A percentile compares a stretch with the other conserved stretches of the same genome.
These are phyloP conservation scores for Hydropsyche tenuis DNA, from an alignment of 1,140 invertebrate species.

Conservation along the genomic window DNA sequence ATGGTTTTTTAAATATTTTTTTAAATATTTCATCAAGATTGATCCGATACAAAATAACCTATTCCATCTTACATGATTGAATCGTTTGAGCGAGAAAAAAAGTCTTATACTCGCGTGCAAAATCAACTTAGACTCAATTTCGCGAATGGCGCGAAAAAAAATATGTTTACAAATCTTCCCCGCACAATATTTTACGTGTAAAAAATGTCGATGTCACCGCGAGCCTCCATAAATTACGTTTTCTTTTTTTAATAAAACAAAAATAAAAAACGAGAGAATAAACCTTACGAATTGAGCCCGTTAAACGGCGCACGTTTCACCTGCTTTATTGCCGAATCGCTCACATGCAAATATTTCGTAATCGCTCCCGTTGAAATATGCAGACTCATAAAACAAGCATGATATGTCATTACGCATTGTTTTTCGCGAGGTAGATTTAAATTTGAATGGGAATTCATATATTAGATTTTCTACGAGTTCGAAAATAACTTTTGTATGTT, in stretches of 20 bases:
- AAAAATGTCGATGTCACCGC: slow-evolving; percentile 5
- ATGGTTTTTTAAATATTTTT: too few species aligned
- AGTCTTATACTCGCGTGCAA: too few species aligned
- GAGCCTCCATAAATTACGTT: slow-evolving; percentile 20
- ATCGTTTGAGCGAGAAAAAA: too few species aligned
- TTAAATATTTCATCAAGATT: too few species aligned
- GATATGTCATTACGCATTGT: neutral
- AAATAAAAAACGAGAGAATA: neutral
- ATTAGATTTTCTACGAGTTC: too few species aligned
- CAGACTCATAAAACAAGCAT: neutral
- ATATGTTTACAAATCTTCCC: slow-evolving; percentile 12
- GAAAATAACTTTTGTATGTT: too few species aligned
- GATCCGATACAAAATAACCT: too few species aligned
- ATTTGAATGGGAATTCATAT: neutral
- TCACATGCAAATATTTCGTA: neutral
- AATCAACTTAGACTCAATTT: too few species aligned
- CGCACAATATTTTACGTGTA: slow-evolving; percentile 8
- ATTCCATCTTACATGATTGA: too few species aligned
- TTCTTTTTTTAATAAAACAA: slow-evolving; percentile 3
- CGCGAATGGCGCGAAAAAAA: too few species aligned
- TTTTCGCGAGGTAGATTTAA: neutral
- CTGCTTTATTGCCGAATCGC: neutral
- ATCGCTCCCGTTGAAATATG: too few species aligned
- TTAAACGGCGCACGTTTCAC: neutral
- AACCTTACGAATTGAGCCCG: neutral